Base-by-base conservation (phyloP, 2,113 vertebrate genomes). In the Hucho hucho region DNA sequence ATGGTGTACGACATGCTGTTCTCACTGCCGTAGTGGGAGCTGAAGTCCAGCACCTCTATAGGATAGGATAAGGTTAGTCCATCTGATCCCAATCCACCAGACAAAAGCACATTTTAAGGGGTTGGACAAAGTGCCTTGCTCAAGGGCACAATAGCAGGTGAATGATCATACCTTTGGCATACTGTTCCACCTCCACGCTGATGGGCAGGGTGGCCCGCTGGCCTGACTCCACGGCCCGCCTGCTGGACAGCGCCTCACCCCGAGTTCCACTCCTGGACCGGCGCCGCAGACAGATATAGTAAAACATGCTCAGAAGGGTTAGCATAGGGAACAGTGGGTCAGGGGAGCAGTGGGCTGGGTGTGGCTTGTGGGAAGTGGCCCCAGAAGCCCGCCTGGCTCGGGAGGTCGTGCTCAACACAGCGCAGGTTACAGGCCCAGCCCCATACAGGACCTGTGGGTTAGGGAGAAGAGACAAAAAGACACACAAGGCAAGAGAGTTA, bases 1-100 rank as follows among this genome's bases (percentile, higher is more conserved):
- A 99, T 98, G 73, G 98, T 99, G 32, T 99, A 99, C 0, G 98
- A 99, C 95, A 99, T 97, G 90, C 97, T 99, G 75, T 98, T 98
- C 84, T 99, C 98, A 80, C 97, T 97, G 73, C 98, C 98, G 69
- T 99, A 99, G 88, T 99, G 98, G 69, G 98, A 99, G 87, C 96
- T 99, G 92, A 98, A 98, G 91, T 99, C 98, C 85, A 98, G 79
- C 79, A 99, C 96, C 89, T 98, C 96, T 92, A 98, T 98, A 89
- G 96, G 96, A 49, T 14, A 49, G 47, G 47, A 32, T 32, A 32
- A 32, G 32, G 32, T 32, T 32, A 32, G 32, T 32, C 32, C 32
- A 32, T 32, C 32, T 32, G 32, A 32, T 32, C 32, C 32, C 32
- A 32, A 32, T 32, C 32, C 32, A 32, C 1, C 6, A 32, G 32